phyloP scores from a whole-genome alignment of 2,113 vertebrate species.

The Sitta europaea region DNA sequence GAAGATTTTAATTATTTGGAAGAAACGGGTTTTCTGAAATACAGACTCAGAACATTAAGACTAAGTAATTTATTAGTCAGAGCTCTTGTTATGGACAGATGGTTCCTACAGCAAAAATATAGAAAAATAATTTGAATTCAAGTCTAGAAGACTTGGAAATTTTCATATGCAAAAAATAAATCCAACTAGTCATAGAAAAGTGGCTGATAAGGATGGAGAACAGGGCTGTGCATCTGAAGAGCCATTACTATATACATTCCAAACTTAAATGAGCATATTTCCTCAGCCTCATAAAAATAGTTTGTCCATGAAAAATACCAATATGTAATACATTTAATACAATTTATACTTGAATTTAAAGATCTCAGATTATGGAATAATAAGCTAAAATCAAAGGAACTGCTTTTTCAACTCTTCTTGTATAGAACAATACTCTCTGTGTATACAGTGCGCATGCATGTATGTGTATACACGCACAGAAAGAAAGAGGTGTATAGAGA shows the following conservation, averaged over 20 bases:
- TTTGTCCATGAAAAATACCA: constrained; percentile 57
- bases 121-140: constrained; percentile 56
- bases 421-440: constrained; percentile 64
- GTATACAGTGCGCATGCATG: constrained; percentile 66
- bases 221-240: constrained; percentile 18
- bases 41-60: constrained; percentile 36
- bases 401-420: constrained; percentile 66
- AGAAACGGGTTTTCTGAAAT: constrained; percentile 50
- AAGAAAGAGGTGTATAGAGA: constrained; percentile 56
- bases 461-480: constrained; percentile 23
- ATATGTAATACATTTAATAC: constrained; percentile 10
- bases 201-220: constrained; percentile 36
- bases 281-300: constrained; percentile 54
- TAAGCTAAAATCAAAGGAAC: constrained; percentile 61
- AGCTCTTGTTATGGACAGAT: constrained; percentile 24
- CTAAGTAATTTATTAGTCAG: constrained; percentile 20
- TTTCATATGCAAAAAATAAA: constrained; percentile 58
- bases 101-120: constrained; percentile 53
- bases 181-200: constrained; percentile 53
- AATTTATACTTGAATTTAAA: constrained; percentile 45
- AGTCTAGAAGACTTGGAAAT: constrained; percentile 46
- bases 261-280: constrained; percentile 19
- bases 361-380: constrained; percentile 36
- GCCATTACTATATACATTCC: constrained; percentile 38
- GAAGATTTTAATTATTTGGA: constrained; percentile 56